Evolutionary conservation across 2,113 vertebrate species (phyloP).

Genomic region (Rhagologus leucostigma): DNA sequence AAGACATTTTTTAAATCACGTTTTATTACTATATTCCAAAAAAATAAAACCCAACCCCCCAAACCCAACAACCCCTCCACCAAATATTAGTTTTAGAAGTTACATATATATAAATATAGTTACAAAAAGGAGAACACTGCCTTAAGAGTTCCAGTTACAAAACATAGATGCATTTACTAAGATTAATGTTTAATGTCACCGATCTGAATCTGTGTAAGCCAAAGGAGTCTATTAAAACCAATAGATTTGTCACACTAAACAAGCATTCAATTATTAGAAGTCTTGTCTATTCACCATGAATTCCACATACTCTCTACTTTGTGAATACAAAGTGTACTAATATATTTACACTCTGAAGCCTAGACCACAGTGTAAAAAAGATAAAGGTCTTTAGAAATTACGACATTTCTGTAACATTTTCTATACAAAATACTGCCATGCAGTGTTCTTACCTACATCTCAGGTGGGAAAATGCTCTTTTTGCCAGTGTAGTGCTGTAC

Average conservation of each 20-base stretch:
- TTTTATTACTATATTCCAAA: neutral
- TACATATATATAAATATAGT: neutral
- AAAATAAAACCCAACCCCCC: neutral
- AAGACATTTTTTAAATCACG: neutral
- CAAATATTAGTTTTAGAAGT: neutral
- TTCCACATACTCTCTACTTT: neutral
- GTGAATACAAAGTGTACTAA: neutral
- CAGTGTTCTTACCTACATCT: neutral
- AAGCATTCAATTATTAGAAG: neutral
- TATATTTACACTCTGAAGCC: neutral
- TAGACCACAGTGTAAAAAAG: neutral
- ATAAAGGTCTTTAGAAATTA: neutral
- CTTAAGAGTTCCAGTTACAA: neutral
- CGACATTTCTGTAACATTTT: neutral
- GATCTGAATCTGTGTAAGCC: neutral
- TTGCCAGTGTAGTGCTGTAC: neutral
- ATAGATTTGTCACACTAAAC: neutral
- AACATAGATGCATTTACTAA: neutral
- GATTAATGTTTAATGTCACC: neutral
- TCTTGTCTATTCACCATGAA: neutral
- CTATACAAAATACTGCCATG: neutral
- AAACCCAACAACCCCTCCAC: neutral
- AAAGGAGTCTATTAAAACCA: neutral
- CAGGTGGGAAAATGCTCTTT: neutral
- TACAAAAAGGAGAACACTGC: constrained; percentile 19